Conservation (phyloP, 1,140 invertebrate genomes). For the Drosophila fuyamai region DNA sequence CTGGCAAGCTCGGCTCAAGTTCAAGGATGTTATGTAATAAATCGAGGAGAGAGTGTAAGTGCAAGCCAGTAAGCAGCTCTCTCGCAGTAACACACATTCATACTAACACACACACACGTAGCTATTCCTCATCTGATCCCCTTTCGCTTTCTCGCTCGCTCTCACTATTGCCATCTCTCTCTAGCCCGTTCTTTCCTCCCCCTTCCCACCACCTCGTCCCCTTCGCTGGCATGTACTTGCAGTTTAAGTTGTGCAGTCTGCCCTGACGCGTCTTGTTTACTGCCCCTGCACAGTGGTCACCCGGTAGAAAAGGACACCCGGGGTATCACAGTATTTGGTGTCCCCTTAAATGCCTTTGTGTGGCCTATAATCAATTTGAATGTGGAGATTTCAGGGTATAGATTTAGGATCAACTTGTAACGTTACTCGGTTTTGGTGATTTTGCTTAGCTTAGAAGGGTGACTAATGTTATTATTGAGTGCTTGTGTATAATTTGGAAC, state of each 20-base stretch:
- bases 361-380: not conserved
- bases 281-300: conserved; percentile 27
- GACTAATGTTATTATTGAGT: too few species aligned
- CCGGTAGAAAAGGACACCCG: not conserved
- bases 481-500: too few species aligned
- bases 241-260: conserved; percentile 71
- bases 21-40: conserved; percentile 84
- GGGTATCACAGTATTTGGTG: not conserved
- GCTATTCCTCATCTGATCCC: conserved; percentile 47
- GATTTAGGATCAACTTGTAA: not conserved
- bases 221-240: conserved; percentile 29
- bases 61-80: conserved; percentile 12
- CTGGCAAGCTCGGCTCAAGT: conserved; percentile 75
- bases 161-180: not conserved
- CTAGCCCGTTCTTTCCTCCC: not conserved
- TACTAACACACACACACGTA: not conserved
- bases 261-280: conserved; percentile 68
- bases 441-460: too few species aligned
- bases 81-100: conserved; percentile 18
- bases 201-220: conserved; percentile 1
- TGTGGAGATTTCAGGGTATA: not conserved
- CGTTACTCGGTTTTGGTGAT: too few species aligned
- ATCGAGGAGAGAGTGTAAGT: conserved; percentile 37
- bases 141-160: conserved; percentile 31
- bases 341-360: not conserved